Evolutionary conservation across 2,797 vertebrate genomes (phyloP), one percentile per base, ranked within the genome.

Genomic region (Gymnothorax reevesii): DNA sequence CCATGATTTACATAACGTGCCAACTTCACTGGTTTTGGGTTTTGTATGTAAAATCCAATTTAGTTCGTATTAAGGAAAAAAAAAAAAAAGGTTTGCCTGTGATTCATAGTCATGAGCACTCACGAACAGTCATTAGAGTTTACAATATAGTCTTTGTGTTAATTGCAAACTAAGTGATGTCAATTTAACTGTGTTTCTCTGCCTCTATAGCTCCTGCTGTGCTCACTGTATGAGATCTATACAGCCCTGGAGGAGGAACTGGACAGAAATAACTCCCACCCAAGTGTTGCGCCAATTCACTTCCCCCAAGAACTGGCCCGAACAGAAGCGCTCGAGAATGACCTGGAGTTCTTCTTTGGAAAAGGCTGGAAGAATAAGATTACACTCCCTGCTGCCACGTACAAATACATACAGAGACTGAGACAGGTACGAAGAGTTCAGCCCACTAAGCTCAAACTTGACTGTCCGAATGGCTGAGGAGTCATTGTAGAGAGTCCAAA

Each of bases 281-380:
- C 96, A 0, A 93, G 92, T 0, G 97, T 96, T 0, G 91, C 96
- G 0, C 97, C 98, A 0, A 94, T 99, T 87, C 97, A 98, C 94
- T 99, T 99, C 85, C 98, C 98, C 0, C 87, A 89, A 1, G 98
- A 99, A 91, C 95, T 99, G 89, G 96, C 97, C 91, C 94, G 98
- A 71, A 93, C 90, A 87, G 92, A 93, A 1, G 93, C 96, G 54
- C 90, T 99, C 52, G 92, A 97, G 91, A 91, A 95, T 89, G 98
- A 99, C 91, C 75, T 99, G 92, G 91, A 97, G 71, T 96, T 95
- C 87, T 97, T 98, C 94, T 97, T 96, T 0, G 98, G 98, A 12
- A 91, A 88, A 0, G 90, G 87, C 89, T 99, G 98, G 98, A 96
- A 90, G 86, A 85, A 96, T 84, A 93, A 92, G 90, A 91, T 99